A percentile compares a stretch with the other conserved stretches of the same genome.
phyloP scores from a whole-genome alignment of 2,113 vertebrate species.

The Pluvialis apricaria region DNA sequence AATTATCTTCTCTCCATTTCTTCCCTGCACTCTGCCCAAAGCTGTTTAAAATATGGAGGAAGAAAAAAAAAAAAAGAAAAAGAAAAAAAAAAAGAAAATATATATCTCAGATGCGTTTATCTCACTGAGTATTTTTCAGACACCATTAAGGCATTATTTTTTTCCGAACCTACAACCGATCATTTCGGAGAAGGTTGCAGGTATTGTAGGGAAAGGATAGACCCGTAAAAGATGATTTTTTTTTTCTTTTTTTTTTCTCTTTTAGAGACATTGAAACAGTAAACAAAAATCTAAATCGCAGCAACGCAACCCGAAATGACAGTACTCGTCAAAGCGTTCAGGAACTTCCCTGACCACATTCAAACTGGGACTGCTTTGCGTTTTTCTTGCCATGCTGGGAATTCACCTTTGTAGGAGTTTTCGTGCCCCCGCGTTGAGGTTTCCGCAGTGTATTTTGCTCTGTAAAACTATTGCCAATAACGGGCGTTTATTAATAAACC shows the following conservation, averaged over 20 bases:
- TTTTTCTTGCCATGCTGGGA: not conserved
- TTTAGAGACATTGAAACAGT: not conserved
- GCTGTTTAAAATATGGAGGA: not conserved
- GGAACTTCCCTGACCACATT: not conserved
- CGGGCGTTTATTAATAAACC: not conserved
- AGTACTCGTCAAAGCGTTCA: not conserved
- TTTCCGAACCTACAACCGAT: not conserved
- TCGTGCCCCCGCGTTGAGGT: not conserved
- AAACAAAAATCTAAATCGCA: not conserved
- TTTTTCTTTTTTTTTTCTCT: not conserved
- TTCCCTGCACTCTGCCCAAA: not conserved
- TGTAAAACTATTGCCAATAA: not conserved
- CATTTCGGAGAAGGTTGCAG: not conserved
- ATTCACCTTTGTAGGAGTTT: not conserved
- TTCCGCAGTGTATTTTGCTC: not conserved
- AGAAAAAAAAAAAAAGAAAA: rapidly evolving
- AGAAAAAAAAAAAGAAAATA: not conserved
- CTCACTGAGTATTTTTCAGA: not conserved
- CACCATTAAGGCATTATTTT: not conserved
- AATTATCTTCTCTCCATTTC: not conserved
- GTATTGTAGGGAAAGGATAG: not conserved
- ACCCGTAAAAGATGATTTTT: not conserved
- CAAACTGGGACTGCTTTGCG: not conserved
- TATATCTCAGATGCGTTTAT: not conserved
- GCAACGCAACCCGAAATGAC: not conserved